Evolutionary conservation across 2,113 vertebrate genomes (phyloP), one percentile per base, ranked within the genome.

Genomic region (Atherinomorus stipes): DNA sequence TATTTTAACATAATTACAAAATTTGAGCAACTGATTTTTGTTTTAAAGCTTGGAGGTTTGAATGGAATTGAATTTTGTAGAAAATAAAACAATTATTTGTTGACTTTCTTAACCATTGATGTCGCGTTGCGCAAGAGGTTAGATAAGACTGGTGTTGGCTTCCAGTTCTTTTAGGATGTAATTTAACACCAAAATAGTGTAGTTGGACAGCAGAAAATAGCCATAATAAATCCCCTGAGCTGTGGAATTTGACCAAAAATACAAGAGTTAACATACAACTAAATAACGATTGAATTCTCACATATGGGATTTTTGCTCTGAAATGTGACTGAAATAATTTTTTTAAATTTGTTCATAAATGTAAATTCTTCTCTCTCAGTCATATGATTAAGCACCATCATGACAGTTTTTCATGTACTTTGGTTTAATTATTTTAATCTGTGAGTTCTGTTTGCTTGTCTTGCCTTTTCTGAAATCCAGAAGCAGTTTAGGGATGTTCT

Each of bases 401-500:
- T 26, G 22, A 21, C 21, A 2, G n/a, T 56, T 34, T 57, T 57
- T 34, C 47, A 13, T 1, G 37, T 7, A 23, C 2, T 25, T 69
- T 58, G 47, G 10, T 45, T n/a, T 34, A 31, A 52, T 37, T 22
- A 18, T 11, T 37, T 8, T 25, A 16, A 10, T 58, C 4, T 25
- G 44, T 64, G 1, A 31, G 9, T 37, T 54, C 7, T 56, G 5
- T 47, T 7, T 60, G 8, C 64, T 54, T 70, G 1, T 58, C 15
- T 25, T 42, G 5, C 18, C 65, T 21, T 59, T 42, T 75, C 21
- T 28, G 0, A n/a, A 40, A n/a, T 21, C 25, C 52, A 93, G 92
- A 73, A 88, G 88, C 53, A 78, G 71, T 50, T 78, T 93, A 21
- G 92, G 91, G 25, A 58, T 53, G 18, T 59, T 81, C 23, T 78